A percentile compares a stretch with the other conserved stretches of the same genome.
phyloP scores from a whole-genome alignment of 1,140 invertebrate species.

The Mesaphorura yosii region DNA sequence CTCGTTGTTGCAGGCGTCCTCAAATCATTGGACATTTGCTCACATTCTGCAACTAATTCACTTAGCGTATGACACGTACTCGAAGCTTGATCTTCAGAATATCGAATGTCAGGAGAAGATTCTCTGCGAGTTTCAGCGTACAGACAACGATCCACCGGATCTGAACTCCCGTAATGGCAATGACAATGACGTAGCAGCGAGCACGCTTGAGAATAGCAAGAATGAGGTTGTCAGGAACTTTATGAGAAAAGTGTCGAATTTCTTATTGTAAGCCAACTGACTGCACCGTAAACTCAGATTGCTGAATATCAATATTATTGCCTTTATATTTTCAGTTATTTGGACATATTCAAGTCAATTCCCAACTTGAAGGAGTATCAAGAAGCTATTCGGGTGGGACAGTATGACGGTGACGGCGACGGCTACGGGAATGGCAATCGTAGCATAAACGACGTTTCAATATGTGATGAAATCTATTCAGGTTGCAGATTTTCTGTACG shows the following conservation, averaged over 20 bases:
- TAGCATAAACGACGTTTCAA: neutral
- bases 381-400: conserved; percentile 23
- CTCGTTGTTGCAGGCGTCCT: too few relatives aligned
- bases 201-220: too few relatives aligned
- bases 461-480: conserved; percentile 9
- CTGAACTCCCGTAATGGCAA: too few relatives aligned
- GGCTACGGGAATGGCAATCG: neutral
- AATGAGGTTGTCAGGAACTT: conserved; percentile 8
- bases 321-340: conserved; percentile 5
- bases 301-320: neutral
- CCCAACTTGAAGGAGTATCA: conserved; percentile 17
- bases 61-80: conserved; percentile 18
- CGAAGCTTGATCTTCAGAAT: conserved; percentile 21
- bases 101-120: conserved; percentile 26
- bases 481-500: conserved; percentile 21
- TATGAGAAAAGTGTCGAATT: conserved; percentile 16
- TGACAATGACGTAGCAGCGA: too few relatives aligned
- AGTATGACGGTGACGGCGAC: neutral
- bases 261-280: conserved; percentile 15
- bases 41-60: conserved; percentile 17
- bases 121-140: conserved; percentile 18
- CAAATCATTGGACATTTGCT: conserved; percentile 7
- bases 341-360: conserved; percentile 11
- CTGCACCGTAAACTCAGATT: neutral
- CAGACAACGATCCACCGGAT: conserved; percentile 6